Conservation (phyloP, 2,888 invertebrate genomes). For the Megastigmus dorsalis region DNA sequence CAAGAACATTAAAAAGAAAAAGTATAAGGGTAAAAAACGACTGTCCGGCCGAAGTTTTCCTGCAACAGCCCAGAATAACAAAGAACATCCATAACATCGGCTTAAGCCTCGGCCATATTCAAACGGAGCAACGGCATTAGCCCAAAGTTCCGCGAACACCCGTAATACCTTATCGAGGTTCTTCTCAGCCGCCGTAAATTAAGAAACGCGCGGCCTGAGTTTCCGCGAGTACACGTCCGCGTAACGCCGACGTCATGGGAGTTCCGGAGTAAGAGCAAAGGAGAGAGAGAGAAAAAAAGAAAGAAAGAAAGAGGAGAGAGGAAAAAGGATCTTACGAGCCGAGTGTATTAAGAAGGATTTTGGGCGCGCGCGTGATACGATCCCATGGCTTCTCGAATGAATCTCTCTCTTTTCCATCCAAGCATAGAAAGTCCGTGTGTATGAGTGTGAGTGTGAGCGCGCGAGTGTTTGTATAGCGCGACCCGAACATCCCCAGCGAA, state of each 20-base stretch:
- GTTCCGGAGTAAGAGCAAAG: too few species aligned
- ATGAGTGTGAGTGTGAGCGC: too few species aligned
- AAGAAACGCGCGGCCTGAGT: constrained; percentile 4
- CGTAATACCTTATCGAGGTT: too few species aligned
- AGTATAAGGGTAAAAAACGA: background rate
- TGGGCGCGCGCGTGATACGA: background rate
- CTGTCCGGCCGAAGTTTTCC: background rate
- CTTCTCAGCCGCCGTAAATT: constrained; percentile 15
- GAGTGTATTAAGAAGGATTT: constrained; percentile 37
- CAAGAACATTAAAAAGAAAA: background rate
- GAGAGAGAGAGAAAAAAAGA: background rate
- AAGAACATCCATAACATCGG: background rate
- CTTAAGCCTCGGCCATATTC: background rate
- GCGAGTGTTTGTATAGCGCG: background rate
- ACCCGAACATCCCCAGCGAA: constrained; percentile 17
- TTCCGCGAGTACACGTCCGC: background rate
- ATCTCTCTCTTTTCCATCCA: too few species aligned
- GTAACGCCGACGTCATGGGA: background rate
- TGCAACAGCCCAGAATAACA: background rate
- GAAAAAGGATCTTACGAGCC: too few species aligned
- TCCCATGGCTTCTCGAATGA: background rate
- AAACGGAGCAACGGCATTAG: constrained; percentile 16
- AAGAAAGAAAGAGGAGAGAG: background rate
- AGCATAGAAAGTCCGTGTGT: too few species aligned
- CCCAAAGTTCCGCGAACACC: constrained; percentile 3